Percentiles rank a stretch among this genome's conserved stretches.
These are phyloP conservation scores for Mystacornis crossleyi DNA, from an alignment of 2,113 vertebrate genomes.

Conservation along the genomic window DNA sequence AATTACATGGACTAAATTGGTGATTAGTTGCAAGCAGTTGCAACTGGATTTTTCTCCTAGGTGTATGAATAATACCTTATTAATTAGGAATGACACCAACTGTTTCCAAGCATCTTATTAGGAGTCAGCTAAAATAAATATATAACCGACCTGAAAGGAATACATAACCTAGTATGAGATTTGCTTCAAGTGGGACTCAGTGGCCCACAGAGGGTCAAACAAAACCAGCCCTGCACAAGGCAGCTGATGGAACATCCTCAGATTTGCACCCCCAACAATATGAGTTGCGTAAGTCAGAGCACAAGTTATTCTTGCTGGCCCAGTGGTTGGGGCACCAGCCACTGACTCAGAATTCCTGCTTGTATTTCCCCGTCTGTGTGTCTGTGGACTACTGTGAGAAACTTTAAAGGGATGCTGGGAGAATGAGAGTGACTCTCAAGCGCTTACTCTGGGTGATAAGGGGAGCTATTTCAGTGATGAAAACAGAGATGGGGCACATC, in stretches of 20 bases:
- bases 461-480: not conserved
- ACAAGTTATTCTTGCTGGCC: constrained; percentile 39
- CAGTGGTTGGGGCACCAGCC: constrained; percentile 17
- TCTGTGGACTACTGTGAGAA: constrained; percentile 29
- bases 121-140: not conserved
- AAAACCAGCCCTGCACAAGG: not conserved
- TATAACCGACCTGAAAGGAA: not conserved
- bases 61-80: not conserved
- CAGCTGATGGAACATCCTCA: not conserved
- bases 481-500: not conserved
- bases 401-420: constrained; percentile 24
- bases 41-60: not conserved
- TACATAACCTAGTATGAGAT: not conserved
- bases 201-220: not conserved
- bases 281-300: not conserved
- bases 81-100: not conserved
- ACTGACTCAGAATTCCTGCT: constrained; percentile 45
- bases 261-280: not conserved
- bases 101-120: not conserved
- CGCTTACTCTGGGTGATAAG: accelerated
- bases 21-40: not conserved
- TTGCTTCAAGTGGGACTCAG: not conserved
- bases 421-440: not conserved
- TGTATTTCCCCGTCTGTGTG: constrained; percentile 16
- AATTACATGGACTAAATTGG: not conserved